Evolutionary conservation across 2,888 invertebrate species (phyloP), one percentile per base, ranked within the genome.

Genomic region (Tipula unca): DNA sequence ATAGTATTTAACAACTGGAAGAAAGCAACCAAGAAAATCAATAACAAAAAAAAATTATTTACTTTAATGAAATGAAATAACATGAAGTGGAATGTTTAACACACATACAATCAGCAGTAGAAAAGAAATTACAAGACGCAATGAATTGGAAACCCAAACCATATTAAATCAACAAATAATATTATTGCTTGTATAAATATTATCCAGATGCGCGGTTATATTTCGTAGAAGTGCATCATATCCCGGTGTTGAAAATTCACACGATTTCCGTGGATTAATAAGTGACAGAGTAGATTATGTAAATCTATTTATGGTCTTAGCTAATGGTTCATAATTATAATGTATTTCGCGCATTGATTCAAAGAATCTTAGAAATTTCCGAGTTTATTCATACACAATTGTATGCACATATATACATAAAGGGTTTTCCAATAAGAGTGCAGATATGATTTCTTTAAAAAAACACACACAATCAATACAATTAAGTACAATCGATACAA

Each of bases 11-110:
- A 25, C 25, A 20, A 69, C 10, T 69, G 69, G 25, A 69, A 69
- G 69, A 69, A 69, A 69, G 69, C 69, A 69, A 69, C 69, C 25
- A 69, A 69, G 69, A 69, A 69, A 69, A 69, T 69, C 69, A 69
- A 69, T 69, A 69, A 69, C n/a, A 10, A 69, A 69, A 5, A 25
- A 69, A n/a, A 25, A 69, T 48, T 69, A 69, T 69, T 69, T 69
- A 69, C 69, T 69, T 69, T 69, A 69, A 69, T 69, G 69, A 69
- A 69, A 69, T 69, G 69, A 25, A 69, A 69, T 69, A 69, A 69
- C 20, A 69, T 69, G 69, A 69, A 69, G 69, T 69, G 69, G 69
- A 69, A 69, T 69, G 69, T 10, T 69, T 69, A 69, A 69, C 25
- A 69, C 69, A 69, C 25, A 69, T 25, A 69, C 20, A 69, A 25